A percentile compares a stretch with the other conserved stretches of the same genome.
These are phyloP conservation scores for Lissonota sp. DNA, from an alignment of 2,888 invertebrate species.

Conservation along the genomic window DNA sequence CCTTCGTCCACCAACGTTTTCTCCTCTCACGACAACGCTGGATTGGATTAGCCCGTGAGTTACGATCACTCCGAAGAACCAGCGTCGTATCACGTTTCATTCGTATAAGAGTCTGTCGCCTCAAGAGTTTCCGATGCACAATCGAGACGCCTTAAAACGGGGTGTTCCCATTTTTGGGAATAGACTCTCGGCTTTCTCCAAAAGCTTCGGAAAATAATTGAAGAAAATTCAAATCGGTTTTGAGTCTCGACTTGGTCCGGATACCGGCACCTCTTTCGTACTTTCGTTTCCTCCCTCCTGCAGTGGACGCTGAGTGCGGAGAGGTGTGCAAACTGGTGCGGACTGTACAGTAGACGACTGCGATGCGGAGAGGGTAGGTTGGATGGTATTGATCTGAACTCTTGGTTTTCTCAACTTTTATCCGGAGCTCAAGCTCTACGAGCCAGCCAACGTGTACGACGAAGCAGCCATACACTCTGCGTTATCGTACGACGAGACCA, in stretches of 20 bases:
- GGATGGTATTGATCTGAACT: slow-evolving; percentile 83
- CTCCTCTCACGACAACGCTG: slow-evolving; percentile 45
- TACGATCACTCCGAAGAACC: slow-evolving; percentile 69
- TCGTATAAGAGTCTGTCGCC: slow-evolving; percentile 3
- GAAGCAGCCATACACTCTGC: slow-evolving; percentile 58
- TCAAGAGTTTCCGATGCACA: slow-evolving; percentile 36
- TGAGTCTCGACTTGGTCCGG: slow-evolving; percentile 69
- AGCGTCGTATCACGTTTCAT: slow-evolving; percentile 1
- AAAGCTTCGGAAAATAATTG: slow-evolving; percentile 27
- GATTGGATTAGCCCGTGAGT: slow-evolving; percentile 79
- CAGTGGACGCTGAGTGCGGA: slow-evolving; percentile 67
- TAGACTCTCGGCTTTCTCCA: background rate
- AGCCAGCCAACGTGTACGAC: slow-evolving; percentile 74
- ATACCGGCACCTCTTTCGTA: slow-evolving; percentile 71
- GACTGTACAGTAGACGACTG: slow-evolving; percentile 61
- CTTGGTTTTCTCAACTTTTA: slow-evolving; percentile 84
- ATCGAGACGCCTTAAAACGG: slow-evolving; percentile 18
- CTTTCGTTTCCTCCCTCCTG: slow-evolving; percentile 67
- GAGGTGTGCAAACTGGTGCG: slow-evolving; percentile 56
- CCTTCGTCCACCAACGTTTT: slow-evolving; percentile 25
- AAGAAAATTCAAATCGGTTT: slow-evolving; percentile 46
- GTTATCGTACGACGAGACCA: slow-evolving; percentile 66
- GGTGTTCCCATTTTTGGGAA: background rate
- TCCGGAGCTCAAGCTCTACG: slow-evolving; percentile 77
- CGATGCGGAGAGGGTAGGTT: slow-evolving; percentile 74